phyloP scores from a whole-genome alignment of 2,888 invertebrate genomes.

The Lasioglossum calceatum region DNA sequence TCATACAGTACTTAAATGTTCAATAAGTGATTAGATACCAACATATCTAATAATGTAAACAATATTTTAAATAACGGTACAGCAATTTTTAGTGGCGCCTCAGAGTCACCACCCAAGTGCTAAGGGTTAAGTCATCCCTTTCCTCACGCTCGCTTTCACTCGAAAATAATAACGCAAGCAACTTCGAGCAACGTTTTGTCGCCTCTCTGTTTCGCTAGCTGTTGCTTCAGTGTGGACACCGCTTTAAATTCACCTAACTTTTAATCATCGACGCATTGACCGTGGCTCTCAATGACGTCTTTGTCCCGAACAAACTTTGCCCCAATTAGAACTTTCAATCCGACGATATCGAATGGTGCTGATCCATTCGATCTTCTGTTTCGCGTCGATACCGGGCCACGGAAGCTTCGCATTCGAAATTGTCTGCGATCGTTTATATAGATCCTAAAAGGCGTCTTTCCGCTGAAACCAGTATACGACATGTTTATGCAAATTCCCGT shows the following conservation, averaged over 20 bases:
- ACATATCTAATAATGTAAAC: no score
- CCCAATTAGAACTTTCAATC: background rate
- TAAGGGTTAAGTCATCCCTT: no score
- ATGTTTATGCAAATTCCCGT: background rate
- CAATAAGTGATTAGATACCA: no score
- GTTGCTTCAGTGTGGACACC: background rate
- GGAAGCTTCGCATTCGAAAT: background rate
- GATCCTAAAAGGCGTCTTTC: background rate
- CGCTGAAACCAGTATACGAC: background rate
- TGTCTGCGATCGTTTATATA: background rate
- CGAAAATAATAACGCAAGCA: no score
- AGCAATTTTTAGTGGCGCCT: no score
- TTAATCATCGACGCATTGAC: background rate
- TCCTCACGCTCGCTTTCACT: no score
- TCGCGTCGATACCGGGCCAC: background rate
- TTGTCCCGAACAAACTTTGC: background rate
- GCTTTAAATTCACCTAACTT: background rate
- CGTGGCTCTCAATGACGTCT: background rate
- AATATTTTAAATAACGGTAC: no score
- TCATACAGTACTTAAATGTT: no score
- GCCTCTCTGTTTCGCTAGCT: background rate
- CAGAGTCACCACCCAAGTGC: no score
- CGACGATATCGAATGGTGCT: background rate
- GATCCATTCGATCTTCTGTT: background rate
- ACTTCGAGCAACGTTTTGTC: background rate